phyloP scores from a whole-genome alignment of 2,797 vertebrate genomes.

The Chaetodon trifasciatus region DNA sequence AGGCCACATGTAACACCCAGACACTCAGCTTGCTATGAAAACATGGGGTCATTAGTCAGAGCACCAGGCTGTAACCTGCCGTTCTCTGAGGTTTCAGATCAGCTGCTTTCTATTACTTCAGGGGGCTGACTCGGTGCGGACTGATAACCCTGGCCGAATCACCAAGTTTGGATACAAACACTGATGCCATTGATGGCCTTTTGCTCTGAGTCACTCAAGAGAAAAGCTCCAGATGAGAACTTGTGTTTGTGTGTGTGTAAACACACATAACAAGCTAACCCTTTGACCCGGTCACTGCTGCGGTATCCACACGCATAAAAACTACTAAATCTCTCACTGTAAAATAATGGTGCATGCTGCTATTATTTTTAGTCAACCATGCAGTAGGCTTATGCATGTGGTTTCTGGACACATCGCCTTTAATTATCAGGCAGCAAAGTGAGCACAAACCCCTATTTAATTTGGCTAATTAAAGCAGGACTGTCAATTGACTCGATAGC shows the following conservation, averaged over 20 bases:
- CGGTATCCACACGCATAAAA: slow-evolving; percentile 40
- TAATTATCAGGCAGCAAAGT: slow-evolving; percentile 68
- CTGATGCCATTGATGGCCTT: slow-evolving; percentile 67
- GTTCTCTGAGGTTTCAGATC: slow-evolving; percentile 78
- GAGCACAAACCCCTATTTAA: slow-evolving; percentile 71
- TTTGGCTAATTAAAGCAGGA: slow-evolving; percentile 77
- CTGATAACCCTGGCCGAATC: slow-evolving; percentile 44
- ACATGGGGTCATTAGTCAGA: slow-evolving; percentile 79
- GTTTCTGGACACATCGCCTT: slow-evolving; percentile 65
- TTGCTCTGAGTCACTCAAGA: slow-evolving; percentile 47
- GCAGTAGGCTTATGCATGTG: slow-evolving; percentile 47
- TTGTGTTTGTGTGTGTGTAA: slow-evolving; percentile 29
- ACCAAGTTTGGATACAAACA: slow-evolving; percentile 64
- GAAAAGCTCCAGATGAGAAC: slow-evolving; percentile 21
- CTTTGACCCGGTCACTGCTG: slow-evolving; percentile 47
- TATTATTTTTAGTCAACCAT: slow-evolving; percentile 70
- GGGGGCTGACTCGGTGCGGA: slow-evolving; percentile 63
- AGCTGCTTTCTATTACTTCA: slow-evolving; percentile 82
- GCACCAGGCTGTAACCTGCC: slow-evolving; percentile 69
- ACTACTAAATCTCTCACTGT: slow-evolving; percentile 34
- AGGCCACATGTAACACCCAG: slow-evolving; percentile 80
- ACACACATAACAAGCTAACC: slow-evolving; percentile 35
- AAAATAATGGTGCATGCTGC: slow-evolving; percentile 52
- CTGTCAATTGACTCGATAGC: slow-evolving; percentile 69
- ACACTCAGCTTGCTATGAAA: slow-evolving; percentile 78